Conservation (phyloP, 1,140 invertebrate genomes). For the Hylyphantes graminicola region DNA sequence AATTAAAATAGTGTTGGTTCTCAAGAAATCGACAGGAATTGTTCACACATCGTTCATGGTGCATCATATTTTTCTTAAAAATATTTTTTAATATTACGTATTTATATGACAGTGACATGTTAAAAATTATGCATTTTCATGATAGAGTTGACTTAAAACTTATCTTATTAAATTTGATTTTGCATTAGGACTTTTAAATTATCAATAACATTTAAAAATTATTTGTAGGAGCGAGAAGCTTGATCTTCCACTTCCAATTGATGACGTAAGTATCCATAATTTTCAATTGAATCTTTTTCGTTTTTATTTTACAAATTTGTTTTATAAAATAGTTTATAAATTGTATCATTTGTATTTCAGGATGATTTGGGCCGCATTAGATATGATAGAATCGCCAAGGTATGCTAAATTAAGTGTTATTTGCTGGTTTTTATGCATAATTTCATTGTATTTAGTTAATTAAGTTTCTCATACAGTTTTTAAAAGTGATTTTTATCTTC, state of each 20-base stretch:
- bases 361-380: conserved; percentile 49
- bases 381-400: conserved; percentile 54
- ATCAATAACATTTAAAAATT: neutral
- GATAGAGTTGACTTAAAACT: no score
- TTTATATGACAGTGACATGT: no score
- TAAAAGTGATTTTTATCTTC: neutral
- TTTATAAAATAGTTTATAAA: neutral
- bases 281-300: neutral
- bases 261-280: conserved; percentile 47
- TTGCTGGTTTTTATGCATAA: neutral
- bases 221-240: conserved; percentile 45
- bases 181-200: no score
- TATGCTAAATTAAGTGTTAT: neutral
- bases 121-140: no score
- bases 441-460: neutral
- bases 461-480: neutral
- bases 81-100: no score
- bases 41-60: no score
- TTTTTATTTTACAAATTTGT: conserved; percentile 2
- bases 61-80: no score
- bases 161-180: no score
- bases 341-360: neutral
- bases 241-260: conserved; percentile 48
- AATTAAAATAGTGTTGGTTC: no score
- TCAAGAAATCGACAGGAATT: no score